Conservation (phyloP, 2,888 invertebrate species). For the Hypselothyrea guttata region DNA sequence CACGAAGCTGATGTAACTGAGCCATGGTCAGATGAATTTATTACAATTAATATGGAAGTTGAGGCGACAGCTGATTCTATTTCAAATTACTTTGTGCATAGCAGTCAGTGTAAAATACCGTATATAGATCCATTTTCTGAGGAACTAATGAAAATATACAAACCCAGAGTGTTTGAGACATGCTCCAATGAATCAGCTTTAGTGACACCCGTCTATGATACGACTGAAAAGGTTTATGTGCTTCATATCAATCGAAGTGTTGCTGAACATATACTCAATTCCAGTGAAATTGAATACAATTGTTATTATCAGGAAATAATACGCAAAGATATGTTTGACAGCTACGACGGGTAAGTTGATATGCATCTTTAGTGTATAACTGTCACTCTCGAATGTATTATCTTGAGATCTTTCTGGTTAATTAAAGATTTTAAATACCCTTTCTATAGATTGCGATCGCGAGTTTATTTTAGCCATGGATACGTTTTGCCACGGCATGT, state of each 20-base stretch:
- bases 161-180: background rate
- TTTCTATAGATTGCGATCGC: background rate
- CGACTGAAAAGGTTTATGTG: constrained; percentile 1
- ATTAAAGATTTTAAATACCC: too few relatives aligned
- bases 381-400: too few relatives aligned
- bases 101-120: constrained; percentile 10
- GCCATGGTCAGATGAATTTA: background rate
- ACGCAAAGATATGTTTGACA: background rate
- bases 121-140: constrained; percentile 8
- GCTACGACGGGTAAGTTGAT: background rate
- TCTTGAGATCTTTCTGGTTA: too few relatives aligned
- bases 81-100: constrained; percentile 3
- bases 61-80: background rate
- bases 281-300: constrained; percentile 9
- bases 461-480: constrained; percentile 3
- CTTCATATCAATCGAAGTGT: constrained; percentile 13
- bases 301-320: constrained; percentile 19
- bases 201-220: constrained; percentile 12
- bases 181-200: constrained; percentile 17
- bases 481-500: constrained; percentile 4
- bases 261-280: constrained; percentile 1
- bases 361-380: background rate
- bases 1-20: too few relatives aligned
- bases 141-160: constrained; percentile 4
- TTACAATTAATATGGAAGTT: background rate